phyloP scores from a whole-genome alignment of 2,888 invertebrate species.

The Toxonevra muliebris region DNA sequence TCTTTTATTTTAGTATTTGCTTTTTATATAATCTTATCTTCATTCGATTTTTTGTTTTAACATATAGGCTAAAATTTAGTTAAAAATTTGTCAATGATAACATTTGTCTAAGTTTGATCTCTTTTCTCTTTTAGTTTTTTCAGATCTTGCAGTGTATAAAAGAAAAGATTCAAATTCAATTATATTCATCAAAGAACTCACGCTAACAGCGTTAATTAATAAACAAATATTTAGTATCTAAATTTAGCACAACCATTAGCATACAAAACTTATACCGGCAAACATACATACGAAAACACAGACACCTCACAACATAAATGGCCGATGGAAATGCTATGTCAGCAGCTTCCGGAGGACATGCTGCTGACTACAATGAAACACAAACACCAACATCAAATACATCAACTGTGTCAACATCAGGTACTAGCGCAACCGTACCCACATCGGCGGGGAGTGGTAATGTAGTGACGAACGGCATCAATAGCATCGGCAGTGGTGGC shows the following conservation, averaged over 20 bases:
- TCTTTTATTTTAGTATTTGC: no score
- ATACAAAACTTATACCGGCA: not conserved
- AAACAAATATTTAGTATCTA: not conserved
- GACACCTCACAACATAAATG: conserved; percentile 39
- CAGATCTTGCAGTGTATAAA: no score
- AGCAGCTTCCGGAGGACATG: conserved; percentile 54
- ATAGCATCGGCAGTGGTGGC: conserved; percentile 29
- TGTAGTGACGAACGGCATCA: conserved; percentile 23
- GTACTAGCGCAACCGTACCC: conserved; percentile 22
- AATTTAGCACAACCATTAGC: no score
- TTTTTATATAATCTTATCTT: no score
- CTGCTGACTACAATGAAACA: conserved; percentile 37
- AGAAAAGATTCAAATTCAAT: no score
- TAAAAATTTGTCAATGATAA: no score
- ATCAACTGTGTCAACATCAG: conserved; percentile 29
- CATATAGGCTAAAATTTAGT: no score
- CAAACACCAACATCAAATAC: conserved; percentile 36
- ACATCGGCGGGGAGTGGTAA: conserved; percentile 14
- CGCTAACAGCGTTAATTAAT: conserved; percentile 1
- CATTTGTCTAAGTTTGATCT: no score
- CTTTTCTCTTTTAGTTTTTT: no score
- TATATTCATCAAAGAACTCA: no score
- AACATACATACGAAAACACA: not conserved
- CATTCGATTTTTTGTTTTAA: no score
- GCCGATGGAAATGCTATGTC: conserved; percentile 59